A percentile compares a stretch with the other conserved stretches of the same genome.
Conservation (phyloP, 1,140 invertebrate genomes). For the Ericerus pela region DNA sequence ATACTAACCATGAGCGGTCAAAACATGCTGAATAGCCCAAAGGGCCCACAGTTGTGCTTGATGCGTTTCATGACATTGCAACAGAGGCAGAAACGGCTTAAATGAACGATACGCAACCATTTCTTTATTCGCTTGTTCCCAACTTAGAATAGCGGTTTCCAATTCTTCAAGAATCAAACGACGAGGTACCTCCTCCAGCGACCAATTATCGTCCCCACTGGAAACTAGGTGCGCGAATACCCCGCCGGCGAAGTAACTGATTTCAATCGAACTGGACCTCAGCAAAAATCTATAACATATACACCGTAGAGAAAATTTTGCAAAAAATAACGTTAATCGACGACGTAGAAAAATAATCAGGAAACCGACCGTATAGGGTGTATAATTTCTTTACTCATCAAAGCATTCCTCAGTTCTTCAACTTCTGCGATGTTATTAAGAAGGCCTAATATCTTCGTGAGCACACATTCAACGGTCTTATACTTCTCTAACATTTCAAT, state of each 20-base stretch:
- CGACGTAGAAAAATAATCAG: background rate
- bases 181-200: constrained; percentile 25
- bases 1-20: constrained; percentile 57
- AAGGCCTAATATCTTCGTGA: constrained; percentile 65
- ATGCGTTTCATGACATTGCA: constrained; percentile 41
- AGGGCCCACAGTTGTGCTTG: constrained; percentile 67
- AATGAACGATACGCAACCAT: constrained; percentile 77
- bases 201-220: constrained; percentile 35
- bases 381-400: constrained; percentile 16
- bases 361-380: constrained; percentile 14
- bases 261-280: constrained; percentile 54
- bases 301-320: background rate
- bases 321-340: background rate
- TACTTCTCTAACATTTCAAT: constrained; percentile 49
- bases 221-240: constrained; percentile 63
- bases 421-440: constrained; percentile 75
- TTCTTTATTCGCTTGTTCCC: constrained; percentile 57
- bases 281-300: constrained; percentile 33
- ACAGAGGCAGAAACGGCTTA: constrained; percentile 56
- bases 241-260: constrained; percentile 69
- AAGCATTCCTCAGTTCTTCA: constrained; percentile 15
- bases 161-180: constrained; percentile 41
- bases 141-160: constrained; percentile 44
- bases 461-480: constrained; percentile 46
- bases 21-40: constrained; percentile 72